Base-by-base conservation (phyloP, 2,888 invertebrate genomes). In the Muschampia plurimacula region DNA sequence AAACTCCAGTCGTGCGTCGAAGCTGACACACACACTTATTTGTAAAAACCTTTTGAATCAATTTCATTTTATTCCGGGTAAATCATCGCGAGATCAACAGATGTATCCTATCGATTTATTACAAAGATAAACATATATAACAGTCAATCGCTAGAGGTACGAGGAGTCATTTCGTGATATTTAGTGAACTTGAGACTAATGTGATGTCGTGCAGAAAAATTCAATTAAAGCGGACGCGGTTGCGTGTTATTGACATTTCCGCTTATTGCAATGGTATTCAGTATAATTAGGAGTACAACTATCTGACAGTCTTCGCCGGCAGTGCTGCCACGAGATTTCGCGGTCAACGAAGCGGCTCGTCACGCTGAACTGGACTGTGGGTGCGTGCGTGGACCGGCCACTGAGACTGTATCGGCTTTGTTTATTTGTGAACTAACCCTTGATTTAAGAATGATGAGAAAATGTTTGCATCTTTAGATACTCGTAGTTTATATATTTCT, bases 321-420 rank as follows among this genome's bases (percentile, higher is more conserved):
- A 4, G 46, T 15, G 52, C 22, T 55, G 22, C 55, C 6, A 2
- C 55, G 78, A 80, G 81, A 79, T 79, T 82, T 78, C 76, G 77
- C 79, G 87, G 82, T 80, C 84, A 86, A 76, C 84, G 82, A 83
- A 87, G 84, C 89, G 86, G 81, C 76, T 79, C 88, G 89, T 90
- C 87, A 90, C 86, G 89, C 81, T 81, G 83, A 81, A 83, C 86
- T 87, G 89, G 74, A n/a, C 82, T 86, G 84, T 86, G 87, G 89
- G 87, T 87, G 87, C 86, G 80, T 67, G 72, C 46, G 49, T 22
- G 62, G 46, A 46, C 64, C 39, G 46, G 22, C 22, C 39, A 66
- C 70, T 63, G 64, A 49, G 36, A 41, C 32, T 41, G 46, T 46
- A 52, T 52, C 52, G 52, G 52, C n/a, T n/a, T 10, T 15, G 28